These are phyloP conservation scores for Patella pellucida DNA, from an alignment of 2,888 invertebrate species.

Conservation along the genomic window DNA sequence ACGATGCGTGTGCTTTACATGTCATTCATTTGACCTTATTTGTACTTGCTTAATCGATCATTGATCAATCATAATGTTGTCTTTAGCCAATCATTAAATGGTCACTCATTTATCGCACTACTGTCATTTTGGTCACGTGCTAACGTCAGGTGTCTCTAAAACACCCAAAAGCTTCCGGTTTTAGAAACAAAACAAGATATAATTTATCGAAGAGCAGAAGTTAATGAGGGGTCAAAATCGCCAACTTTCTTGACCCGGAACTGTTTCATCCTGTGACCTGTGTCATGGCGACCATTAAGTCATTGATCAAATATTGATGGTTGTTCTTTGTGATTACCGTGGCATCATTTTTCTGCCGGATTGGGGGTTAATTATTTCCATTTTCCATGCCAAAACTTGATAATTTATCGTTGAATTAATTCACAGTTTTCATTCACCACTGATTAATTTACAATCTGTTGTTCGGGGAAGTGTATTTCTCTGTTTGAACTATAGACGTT, in stretches of 20 bases:
- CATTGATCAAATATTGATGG: neutral
- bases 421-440: neutral
- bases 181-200: conserved; percentile 1
- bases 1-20: neutral
- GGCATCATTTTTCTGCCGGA: neutral
- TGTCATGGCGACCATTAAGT: conserved; percentile 8
- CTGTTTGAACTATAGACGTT: too few relatives aligned
- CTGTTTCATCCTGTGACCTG: conserved; percentile 9
- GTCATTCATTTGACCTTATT: neutral
- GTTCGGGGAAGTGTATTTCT: too few relatives aligned
- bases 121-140: conserved; percentile 2
- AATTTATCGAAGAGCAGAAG: neutral
- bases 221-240: conserved; percentile 5
- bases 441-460: neutral
- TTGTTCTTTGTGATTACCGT: neutral
- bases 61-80: neutral
- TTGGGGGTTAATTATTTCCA: conserved; percentile 4
- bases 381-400: neutral
- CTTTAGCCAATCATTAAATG: neutral
- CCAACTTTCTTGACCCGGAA: conserved; percentile 1
- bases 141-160: neutral
- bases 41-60: neutral
- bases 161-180: neutral
- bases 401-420: neutral
- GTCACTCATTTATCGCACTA: neutral